Evolutionary conservation across 2,888 invertebrate genomes (phyloP).

Genomic region (Leptinotarsa juncta): DNA sequence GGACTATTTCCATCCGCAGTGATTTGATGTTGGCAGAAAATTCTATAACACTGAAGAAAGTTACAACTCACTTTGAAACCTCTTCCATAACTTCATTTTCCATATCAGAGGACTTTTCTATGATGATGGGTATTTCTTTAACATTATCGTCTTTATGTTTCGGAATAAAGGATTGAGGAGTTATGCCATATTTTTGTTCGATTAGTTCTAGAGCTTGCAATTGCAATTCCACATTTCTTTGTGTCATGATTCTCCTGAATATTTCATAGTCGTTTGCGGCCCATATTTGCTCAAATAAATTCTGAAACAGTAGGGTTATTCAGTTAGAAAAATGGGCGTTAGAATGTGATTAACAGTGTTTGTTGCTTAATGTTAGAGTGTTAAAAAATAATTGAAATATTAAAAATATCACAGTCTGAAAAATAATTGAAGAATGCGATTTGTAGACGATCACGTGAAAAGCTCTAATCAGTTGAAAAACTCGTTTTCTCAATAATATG

Average conservation of each 20-base stretch:
- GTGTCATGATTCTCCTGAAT: conserved; percentile 93
- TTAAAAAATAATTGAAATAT: too few species aligned
- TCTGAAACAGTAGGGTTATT: conserved; percentile 59
- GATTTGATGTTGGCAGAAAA: conserved; percentile 6
- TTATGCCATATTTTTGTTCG: conserved; percentile 79
- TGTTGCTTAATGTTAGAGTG: too few species aligned
- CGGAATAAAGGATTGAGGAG: conserved; percentile 73
- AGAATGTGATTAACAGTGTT: too few species aligned
- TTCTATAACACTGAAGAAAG: not conserved
- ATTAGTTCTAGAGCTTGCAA: conserved; percentile 88
- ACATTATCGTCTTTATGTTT: conserved; percentile 60
- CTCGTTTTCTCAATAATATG: too few species aligned
- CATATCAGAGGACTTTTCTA: conserved; percentile 61
- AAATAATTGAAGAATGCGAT: too few species aligned
- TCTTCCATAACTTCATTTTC: conserved; percentile 65
- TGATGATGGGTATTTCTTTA: conserved; percentile 58
- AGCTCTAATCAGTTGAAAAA: too few species aligned
- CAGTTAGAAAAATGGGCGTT: too few species aligned
- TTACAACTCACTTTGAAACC: conserved; percentile 61
- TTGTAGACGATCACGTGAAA: too few species aligned
- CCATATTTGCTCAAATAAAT: conserved; percentile 84
- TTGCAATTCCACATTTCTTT: conserved; percentile 91
- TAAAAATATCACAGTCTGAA: too few species aligned
- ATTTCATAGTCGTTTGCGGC: conserved; percentile 92
- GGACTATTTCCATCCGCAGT: too few species aligned